Percentiles rank a stretch among this genome's conserved stretches.
phyloP scores from a whole-genome alignment of 2,113 vertebrate species.

The Xiphias gladius region DNA sequence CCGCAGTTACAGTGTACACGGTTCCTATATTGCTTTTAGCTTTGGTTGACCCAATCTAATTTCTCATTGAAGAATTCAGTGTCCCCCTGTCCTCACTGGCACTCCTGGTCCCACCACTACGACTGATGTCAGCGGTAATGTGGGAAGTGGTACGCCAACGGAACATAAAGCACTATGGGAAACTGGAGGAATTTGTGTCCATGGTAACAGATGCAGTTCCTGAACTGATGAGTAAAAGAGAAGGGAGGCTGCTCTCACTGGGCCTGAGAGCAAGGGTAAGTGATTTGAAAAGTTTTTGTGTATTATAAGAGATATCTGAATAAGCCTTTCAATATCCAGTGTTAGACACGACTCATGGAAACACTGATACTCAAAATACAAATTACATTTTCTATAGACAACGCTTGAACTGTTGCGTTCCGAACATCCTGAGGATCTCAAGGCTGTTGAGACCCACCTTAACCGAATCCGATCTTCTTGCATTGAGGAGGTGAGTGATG shows the following conservation, averaged over 20 bases:
- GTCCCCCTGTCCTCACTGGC: conserved; percentile 82
- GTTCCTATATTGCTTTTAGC: background rate
- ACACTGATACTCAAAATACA: background rate
- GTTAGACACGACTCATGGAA: background rate
- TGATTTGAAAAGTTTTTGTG: background rate
- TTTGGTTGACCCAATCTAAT: conserved; percentile 3
- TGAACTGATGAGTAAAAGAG: conserved; percentile 86
- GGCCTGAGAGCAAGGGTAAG: conserved; percentile 89
- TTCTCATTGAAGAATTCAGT: conserved; percentile 72
- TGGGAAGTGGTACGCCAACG: conserved; percentile 85
- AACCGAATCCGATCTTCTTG: conserved; percentile 79
- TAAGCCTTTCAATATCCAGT: background rate
- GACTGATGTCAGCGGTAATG: conserved; percentile 85
- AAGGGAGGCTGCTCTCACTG: conserved; percentile 87
- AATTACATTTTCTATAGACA: conserved; percentile 60
- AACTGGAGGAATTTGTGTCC: conserved; percentile 86
- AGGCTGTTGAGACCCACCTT: conserved; percentile 83
- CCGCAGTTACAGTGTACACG: too few species aligned
- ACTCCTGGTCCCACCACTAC: conserved; percentile 83
- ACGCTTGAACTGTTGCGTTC: conserved; percentile 83
- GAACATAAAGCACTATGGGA: conserved; percentile 85
- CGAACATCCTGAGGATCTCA: conserved; percentile 82
- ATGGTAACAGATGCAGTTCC: conserved; percentile 86
- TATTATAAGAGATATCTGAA: background rate
- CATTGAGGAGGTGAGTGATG: conserved; percentile 75